Percentiles rank a stretch among this genome's conserved stretches.
Evolutionary conservation across 30 jellyfish, hydroid and myxozoan genomes (phyloP).

Genomic region (Sanderia malayensis): DNA sequence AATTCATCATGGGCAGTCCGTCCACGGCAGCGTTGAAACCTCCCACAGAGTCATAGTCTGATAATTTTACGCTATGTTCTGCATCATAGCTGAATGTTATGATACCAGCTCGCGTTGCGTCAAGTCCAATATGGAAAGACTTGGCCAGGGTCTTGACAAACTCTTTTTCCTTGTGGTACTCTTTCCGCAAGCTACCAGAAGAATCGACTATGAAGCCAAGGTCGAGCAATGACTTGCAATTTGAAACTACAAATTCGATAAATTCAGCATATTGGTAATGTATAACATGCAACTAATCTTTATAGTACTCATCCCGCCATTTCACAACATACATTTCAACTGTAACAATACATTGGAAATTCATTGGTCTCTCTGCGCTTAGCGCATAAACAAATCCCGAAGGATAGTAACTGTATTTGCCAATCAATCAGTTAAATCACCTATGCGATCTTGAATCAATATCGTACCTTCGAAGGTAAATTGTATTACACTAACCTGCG

Average conservation of each 20-base stretch:
- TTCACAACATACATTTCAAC: too few species aligned
- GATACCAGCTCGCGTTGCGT: slow-evolving; percentile 58
- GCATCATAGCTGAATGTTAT: slow-evolving; percentile 62
- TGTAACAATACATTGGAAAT: too few species aligned
- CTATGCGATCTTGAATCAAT: too few species aligned
- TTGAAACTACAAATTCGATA: slow-evolving; percentile 22
- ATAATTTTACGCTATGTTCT: slow-evolving; percentile 57
- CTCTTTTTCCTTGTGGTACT: slow-evolving; percentile 60
- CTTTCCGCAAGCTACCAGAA: slow-evolving; percentile 64
- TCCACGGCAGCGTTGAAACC: slow-evolving; percentile 69
- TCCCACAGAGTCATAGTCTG: slow-evolving; percentile 31
- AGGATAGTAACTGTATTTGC: too few species aligned
- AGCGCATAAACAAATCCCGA: too few species aligned
- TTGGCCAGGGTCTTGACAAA: slow-evolving; percentile 56
- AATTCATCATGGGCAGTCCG: slow-evolving; percentile 56
- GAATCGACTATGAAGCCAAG: slow-evolving; percentile 71
- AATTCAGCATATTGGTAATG: too few species aligned
- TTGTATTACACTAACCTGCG: slow-evolving; percentile 22
- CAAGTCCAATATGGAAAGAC: slow-evolving; percentile 42
- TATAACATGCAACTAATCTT: too few species aligned
- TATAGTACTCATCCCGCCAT: too few species aligned
- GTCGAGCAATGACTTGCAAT: slow-evolving; percentile 72
- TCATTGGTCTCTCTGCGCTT: too few species aligned
- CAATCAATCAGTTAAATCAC: too few species aligned
- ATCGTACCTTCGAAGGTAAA: too few species aligned